Evolutionary conservation across 2,797 vertebrate species (phyloP), one percentile per base, ranked within the genome.

Genomic region (Selene dorsalis): DNA sequence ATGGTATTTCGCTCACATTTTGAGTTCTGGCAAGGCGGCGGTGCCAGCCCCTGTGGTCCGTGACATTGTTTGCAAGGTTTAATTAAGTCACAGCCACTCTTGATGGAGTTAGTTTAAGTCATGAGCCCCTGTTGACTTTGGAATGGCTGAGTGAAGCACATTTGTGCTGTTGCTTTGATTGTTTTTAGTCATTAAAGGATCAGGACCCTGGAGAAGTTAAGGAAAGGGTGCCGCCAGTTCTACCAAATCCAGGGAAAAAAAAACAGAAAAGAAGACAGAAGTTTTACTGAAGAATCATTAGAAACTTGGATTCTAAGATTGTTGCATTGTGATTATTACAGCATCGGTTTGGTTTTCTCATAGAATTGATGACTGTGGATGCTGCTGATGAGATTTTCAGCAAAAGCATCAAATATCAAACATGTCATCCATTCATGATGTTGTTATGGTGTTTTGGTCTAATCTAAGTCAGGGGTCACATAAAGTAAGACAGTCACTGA

Each of bases 71-170:
- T 87, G 75, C 32, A 8, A 80, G 85, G 90, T 90, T 92, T 94
- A 93, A 93, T 93, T 93, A 92, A 93, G 84, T 91, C 85, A 72
- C 77, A 87, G 83, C 81, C 72, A 83, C 86, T 86, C 72, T 86
- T 92, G 89, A 92, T 93, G 80, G 87, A 92, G 84, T 91, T 89
- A 87, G 87, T 91, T 93, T 89, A 88, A 93, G 87, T 90, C 87
- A 85, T 75, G 88, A 89, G 87, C 88, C 82, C 88, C 89, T 84
- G 85, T 88, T 91, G 90, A 93, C 88, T 91, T 87, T 87, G 76
- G 65, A 90, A 91, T 87, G 88, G 85, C 89, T 89, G 84, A 90
- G 83, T 88, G 83, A 90, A 88, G 87, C 87, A 90, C 77, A 83
- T 85, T 90, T 38, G 63, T 86, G 78, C 79, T 81, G 75, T 79